Percentiles rank a stretch among this genome's conserved stretches.
phyloP scores from a whole-genome alignment of 2,888 invertebrate genomes.

The Ctenicera cuprea region DNA sequence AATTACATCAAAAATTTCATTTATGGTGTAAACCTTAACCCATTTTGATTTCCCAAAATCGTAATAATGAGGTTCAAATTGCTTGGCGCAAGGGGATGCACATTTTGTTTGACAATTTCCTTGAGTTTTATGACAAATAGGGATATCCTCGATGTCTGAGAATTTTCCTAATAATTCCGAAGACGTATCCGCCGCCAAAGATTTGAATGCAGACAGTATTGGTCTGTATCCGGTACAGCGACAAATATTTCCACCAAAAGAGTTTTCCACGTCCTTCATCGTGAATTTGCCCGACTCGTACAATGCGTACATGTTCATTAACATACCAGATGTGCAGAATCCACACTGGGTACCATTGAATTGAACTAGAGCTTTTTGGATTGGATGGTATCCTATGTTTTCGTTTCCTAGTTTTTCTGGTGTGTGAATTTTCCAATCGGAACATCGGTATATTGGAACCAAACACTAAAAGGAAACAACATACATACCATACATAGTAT shows the following conservation, averaged over 20 bases:
- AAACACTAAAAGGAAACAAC: constrained; percentile 72
- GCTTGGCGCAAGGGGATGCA: constrained; percentile 70
- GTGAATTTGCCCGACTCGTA: constrained; percentile 72
- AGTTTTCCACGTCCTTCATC: constrained; percentile 80
- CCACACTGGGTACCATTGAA: constrained; percentile 82
- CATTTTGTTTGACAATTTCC: constrained; percentile 60
- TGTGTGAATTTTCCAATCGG: constrained; percentile 81
- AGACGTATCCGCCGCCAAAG: constrained; percentile 73
- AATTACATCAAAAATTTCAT: constrained; percentile 77
- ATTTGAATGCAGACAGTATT: constrained; percentile 80
- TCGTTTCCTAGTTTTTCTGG: constrained; percentile 81
- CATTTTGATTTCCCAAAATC: constrained; percentile 72
- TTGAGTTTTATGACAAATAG: constrained; percentile 61
- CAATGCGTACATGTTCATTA: constrained; percentile 83
- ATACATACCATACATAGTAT: too few relatives aligned
- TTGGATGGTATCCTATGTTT: constrained; percentile 77
- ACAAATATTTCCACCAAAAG: constrained; percentile 83
- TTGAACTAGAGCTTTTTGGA: constrained; percentile 77
- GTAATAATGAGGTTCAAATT: constrained; percentile 66
- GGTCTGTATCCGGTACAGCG: constrained; percentile 83
- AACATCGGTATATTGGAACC: constrained; percentile 74
- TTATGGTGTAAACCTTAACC: constrained; percentile 76
- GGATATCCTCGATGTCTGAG: constrained; percentile 72
- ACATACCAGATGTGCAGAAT: constrained; percentile 84
- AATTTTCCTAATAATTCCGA: constrained; percentile 63